Percentiles rank a stretch among this genome's conserved stretches.
These are phyloP conservation scores for Pristiophorus japonicus DNA, from an alignment of 2,113 vertebrate genomes.

Conservation along the genomic window DNA sequence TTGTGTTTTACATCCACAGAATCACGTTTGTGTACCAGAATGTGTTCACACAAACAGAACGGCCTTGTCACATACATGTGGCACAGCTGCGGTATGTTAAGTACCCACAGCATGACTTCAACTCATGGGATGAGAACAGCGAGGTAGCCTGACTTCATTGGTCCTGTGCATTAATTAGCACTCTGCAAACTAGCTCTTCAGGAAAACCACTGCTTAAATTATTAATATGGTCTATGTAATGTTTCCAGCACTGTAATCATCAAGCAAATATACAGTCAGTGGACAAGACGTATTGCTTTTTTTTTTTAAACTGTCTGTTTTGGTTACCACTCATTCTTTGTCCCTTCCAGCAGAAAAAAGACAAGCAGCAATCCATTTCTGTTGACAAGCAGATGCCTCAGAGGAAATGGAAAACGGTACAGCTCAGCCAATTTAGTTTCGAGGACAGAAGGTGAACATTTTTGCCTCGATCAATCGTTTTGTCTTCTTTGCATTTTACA, in stretches of 20 bases:
- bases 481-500: not conserved
- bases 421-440: not conserved
- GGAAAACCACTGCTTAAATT: not conserved
- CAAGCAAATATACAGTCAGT: not conserved
- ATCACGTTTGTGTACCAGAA: not conserved
- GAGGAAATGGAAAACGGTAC: not conserved
- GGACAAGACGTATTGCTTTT: not conserved
- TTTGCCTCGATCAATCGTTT: not conserved
- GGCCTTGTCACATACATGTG: not conserved
- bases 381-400: not conserved
- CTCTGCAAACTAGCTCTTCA: not conserved
- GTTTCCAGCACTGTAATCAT: not conserved
- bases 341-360: not conserved
- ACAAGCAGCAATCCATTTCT: not conserved
- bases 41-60: not conserved
- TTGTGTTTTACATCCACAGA: not conserved
- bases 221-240: not conserved
- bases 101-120: not conserved
- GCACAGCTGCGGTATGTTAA: not conserved
- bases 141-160: not conserved
- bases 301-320: not conserved
- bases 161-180: not conserved
- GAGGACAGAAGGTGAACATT: not conserved
- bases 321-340: not conserved
- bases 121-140: not conserved